phyloP scores from a whole-genome alignment of 2,113 vertebrate genomes.

The Cephalopholis sonnerati region DNA sequence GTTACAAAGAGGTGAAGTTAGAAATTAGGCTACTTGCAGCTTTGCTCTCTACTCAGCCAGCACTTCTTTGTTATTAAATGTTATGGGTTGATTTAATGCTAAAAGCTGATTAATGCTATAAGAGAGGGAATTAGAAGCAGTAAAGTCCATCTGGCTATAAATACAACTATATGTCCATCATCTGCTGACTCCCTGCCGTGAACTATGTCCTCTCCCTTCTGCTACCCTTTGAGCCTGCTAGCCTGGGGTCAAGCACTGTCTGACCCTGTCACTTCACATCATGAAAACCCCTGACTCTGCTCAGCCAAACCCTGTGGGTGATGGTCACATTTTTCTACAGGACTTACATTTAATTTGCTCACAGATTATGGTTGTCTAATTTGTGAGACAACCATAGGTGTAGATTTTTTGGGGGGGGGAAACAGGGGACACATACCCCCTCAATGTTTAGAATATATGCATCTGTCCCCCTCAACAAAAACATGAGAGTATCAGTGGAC shows the following conservation, averaged over 20 bases:
- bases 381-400: no score
- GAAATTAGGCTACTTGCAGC: background rate
- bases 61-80: background rate
- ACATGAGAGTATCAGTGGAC: no score
- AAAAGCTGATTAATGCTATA: background rate
- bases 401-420: no score
- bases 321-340: background rate
- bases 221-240: slow-evolving; percentile 81
- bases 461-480: no score
- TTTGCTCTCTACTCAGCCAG: background rate
- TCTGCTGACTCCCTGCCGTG: slow-evolving; percentile 54
- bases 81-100: background rate
- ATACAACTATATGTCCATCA: slow-evolving; percentile 39
- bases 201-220: slow-evolving; percentile 32
- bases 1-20: slow-evolving; percentile 12
- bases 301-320: slow-evolving; percentile 20
- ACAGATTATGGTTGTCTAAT: no score
- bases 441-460: no score
- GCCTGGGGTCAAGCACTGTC: slow-evolving; percentile 64
- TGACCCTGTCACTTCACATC: slow-evolving; percentile 63
- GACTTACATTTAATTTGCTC: background rate
- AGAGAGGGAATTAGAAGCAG: background rate
- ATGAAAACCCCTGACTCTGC: slow-evolving; percentile 18
- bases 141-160: slow-evolving; percentile 28
- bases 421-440: no score